A percentile compares a stretch with the other conserved stretches of the same genome.
Conservation (phyloP, 2,888 invertebrate genomes). For the Crocallis elinguaria region DNA sequence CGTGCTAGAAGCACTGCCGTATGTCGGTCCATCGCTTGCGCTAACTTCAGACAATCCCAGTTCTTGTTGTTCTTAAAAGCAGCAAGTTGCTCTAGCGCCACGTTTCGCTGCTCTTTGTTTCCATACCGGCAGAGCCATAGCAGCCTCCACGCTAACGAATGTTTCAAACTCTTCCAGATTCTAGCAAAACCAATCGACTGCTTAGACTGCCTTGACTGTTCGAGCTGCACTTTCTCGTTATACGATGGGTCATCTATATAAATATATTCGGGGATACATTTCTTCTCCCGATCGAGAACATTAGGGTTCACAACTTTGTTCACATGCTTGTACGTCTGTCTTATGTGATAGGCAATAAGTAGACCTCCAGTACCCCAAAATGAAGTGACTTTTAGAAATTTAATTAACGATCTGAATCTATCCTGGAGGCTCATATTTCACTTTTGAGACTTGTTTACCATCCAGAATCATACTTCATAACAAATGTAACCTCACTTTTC, state of each 20-base stretch:
- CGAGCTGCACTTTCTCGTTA: constrained; percentile 53
- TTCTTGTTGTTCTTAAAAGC: constrained; percentile 87
- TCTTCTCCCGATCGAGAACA: constrained; percentile 73
- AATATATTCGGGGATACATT: constrained; percentile 71
- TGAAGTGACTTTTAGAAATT: constrained; percentile 57
- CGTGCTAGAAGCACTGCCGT: constrained; percentile 92
- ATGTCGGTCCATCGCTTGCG: constrained; percentile 90
- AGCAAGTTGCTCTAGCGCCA: constrained; percentile 87
- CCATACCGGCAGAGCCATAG: constrained; percentile 88
- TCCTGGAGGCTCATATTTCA: constrained; percentile 69
- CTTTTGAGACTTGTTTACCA: too few relatives aligned
- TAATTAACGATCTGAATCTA: constrained; percentile 56
- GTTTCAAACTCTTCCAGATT: constrained; percentile 87
- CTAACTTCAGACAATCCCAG: constrained; percentile 89
- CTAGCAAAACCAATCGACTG: constrained; percentile 64
- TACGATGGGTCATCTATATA: constrained; percentile 78
- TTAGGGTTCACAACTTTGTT: constrained; percentile 65
- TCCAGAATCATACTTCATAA: too few relatives aligned
- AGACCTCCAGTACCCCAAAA: constrained; percentile 55
- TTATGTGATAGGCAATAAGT: constrained; percentile 62
- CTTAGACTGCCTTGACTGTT: constrained; percentile 54
- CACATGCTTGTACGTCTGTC: constrained; percentile 56
- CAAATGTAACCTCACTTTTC: too few relatives aligned
- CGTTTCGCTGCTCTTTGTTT: constrained; percentile 84
- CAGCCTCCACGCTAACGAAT: constrained; percentile 87